Conservation (phyloP, 2,888 invertebrate species). For the Oxycera nigricornis region DNA sequence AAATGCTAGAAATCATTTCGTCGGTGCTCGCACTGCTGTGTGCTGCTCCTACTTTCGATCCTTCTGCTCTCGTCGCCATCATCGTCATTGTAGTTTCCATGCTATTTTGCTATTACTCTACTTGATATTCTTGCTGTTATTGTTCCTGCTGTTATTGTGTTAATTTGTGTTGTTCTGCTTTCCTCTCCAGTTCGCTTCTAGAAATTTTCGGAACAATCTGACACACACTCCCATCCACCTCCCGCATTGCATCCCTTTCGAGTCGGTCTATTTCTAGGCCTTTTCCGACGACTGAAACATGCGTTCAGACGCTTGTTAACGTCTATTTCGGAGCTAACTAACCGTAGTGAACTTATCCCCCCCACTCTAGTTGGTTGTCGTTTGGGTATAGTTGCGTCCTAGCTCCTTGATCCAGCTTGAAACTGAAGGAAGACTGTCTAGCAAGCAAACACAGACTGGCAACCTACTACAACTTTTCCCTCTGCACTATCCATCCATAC, state of each 20-base stretch:
- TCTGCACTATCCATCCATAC: background rate
- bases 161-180: conserved; percentile 41
- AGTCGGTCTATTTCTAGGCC: background rate
- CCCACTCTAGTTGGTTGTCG: background rate
- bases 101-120: conserved; percentile 6
- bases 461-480: no score
- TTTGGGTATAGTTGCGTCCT: no score
- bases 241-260: conserved; percentile 27
- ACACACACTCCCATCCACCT: conserved; percentile 13
- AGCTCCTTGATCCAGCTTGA: no score
- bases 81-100: background rate
- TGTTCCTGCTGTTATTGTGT: conserved; percentile 36
- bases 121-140: conserved; percentile 16
- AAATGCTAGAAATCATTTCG: conserved; percentile 36
- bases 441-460: background rate
- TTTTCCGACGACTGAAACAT: conserved; percentile 33
- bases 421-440: background rate
- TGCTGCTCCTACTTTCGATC: conserved; percentile 2
- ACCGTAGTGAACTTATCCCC: background rate
- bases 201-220: background rate
- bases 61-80: background rate
- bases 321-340: conserved; percentile 14
- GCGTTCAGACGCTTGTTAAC: conserved; percentile 34
- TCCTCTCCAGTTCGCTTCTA: conserved; percentile 32
- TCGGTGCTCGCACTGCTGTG: conserved; percentile 2